A percentile compares a stretch with the other conserved stretches of the same genome.
Evolutionary conservation across 2,797 vertebrate genomes (phyloP).

Genomic region (Platalea minor): DNA sequence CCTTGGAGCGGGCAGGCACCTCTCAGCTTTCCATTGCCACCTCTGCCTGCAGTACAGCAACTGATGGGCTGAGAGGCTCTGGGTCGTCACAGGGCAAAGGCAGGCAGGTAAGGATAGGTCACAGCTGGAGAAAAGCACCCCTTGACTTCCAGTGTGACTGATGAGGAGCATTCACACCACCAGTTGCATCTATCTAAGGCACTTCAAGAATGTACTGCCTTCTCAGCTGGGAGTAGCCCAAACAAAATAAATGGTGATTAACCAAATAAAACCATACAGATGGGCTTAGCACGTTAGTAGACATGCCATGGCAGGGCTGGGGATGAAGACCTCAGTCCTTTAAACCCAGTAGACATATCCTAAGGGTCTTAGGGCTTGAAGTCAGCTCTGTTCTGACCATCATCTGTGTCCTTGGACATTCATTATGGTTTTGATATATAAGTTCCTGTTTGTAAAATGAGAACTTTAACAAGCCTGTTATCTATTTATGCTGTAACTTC

Average conservation of each 20-base stretch:
- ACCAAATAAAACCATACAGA: not conserved
- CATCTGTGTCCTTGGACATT: not conserved
- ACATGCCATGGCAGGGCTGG: accelerated
- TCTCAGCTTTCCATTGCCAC: not conserved
- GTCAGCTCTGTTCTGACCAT: not conserved
- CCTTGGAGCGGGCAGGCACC: not conserved
- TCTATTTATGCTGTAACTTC: not conserved
- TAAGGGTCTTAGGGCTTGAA: not conserved
- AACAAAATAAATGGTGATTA: not conserved
- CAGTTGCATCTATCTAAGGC: not conserved
- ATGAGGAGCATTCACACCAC: not conserved
- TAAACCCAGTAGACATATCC: not conserved
- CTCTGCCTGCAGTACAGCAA: not conserved
- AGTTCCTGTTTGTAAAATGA: not conserved
- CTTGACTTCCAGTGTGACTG: not conserved
- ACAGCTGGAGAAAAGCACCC: not conserved
- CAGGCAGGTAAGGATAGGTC: not conserved
- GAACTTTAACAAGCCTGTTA: not conserved
- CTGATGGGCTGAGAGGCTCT: not conserved
- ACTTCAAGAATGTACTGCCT: not conserved
- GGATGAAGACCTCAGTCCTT: not conserved
- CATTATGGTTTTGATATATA: not conserved
- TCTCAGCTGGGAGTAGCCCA: not conserved
- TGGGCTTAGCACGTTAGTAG: not conserved
- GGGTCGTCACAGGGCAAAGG: not conserved